Base-by-base conservation (phyloP, 2,797 vertebrate genomes). In the Ateles fusciceps region DNA sequence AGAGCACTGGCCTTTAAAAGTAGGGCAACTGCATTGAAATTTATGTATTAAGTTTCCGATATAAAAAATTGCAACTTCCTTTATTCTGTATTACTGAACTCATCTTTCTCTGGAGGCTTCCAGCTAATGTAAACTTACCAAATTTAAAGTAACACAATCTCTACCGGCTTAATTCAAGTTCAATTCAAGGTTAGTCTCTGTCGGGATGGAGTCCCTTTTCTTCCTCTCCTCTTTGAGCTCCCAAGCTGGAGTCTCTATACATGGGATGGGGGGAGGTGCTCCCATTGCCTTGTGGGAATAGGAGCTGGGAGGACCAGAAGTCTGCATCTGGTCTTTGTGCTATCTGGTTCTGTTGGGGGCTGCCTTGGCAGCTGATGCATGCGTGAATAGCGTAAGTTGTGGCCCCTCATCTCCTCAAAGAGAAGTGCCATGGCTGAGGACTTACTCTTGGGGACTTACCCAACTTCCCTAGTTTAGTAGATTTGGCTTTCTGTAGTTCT, bases 61-160 rank as follows among this genome's bases (percentile, higher is more conserved):
- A n/a, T 36, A 94, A 87, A 89, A 95, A 72, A 75, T 55, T 71
- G 9, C 72, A 84, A 75, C 71, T 90, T 97, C 48, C 83, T 92
- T 94, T 92, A 48, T 85, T 55, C 78, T 91, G n/a, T 95, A 24
- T 76, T 89, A 57, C n/a, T 85, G 61, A 88, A 88, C 61, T 83
- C 81, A 48, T 98, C 89, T 91, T 97, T 94, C 91, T 96, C 89
- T 83, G 46, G 83, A 95, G 83, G 48, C 52, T 94, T 95, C 91
- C 71, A 57, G 46, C 93, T 94, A 86, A 89, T 85, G 52, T 91
- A 96, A 97, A 98, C 88, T 92, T 92, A 78, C 85, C 83, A 83
- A 93, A 74, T 39, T 88, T 76, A 96, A 88, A 85, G 93, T 94
- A 94, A 95, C 50, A 68, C 52, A 86, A 92, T 95, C 81, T 95